Base-by-base conservation (phyloP, 2,888 invertebrate genomes). In the Itoplectis maculator region DNA sequence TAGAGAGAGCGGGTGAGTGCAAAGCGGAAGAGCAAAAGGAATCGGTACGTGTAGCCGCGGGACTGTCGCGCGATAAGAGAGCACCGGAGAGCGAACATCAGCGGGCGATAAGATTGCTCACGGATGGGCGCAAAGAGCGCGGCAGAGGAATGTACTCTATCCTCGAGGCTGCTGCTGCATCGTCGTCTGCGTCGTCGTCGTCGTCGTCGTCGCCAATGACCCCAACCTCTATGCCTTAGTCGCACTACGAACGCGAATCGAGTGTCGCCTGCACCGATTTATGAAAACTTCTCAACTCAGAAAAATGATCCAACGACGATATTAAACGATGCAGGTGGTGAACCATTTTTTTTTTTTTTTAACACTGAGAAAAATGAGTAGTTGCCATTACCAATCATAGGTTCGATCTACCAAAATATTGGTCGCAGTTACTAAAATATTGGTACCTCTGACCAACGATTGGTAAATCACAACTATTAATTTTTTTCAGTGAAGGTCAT, bases 11-110 rank as follows among this genome's bases (percentile, higher is more conserved):
- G 82, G 73, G 81, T 69, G 76, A 76, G 78, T 80, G 81, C 70
- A 84, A 83, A 86, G 83, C 85, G 84, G 79, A 86, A 84, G 83
- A 84, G 81, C 79, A 79, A 83, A 83, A 79, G 76, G 73, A 80
- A 81, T 76, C 78, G 78, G 83, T 83, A 83, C 84, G 78, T 86
- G 84, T 86, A 86, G n/a, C 79, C 77, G 79, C 77, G 85, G 82
- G 86, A 86, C 84, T 82, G 79, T 86, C 79, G 81, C 74, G n/a
- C 83, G 86, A 86, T 86, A 86, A 86, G 84, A 82, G 77, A 81
- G 84, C 82, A 84, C 81, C 84, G 82, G 59, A 78, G 83, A 84
- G 83, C 83, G 81, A 77, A 85, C 85, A 85, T 85, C 84, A 85
- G 65, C 20, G 29, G 29, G 54, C 79, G 86, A 86, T 86, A 86